These are phyloP conservation scores for Drosophila repleta DNA, from an alignment of 1,140 invertebrate genomes.

Conservation along the genomic window DNA sequence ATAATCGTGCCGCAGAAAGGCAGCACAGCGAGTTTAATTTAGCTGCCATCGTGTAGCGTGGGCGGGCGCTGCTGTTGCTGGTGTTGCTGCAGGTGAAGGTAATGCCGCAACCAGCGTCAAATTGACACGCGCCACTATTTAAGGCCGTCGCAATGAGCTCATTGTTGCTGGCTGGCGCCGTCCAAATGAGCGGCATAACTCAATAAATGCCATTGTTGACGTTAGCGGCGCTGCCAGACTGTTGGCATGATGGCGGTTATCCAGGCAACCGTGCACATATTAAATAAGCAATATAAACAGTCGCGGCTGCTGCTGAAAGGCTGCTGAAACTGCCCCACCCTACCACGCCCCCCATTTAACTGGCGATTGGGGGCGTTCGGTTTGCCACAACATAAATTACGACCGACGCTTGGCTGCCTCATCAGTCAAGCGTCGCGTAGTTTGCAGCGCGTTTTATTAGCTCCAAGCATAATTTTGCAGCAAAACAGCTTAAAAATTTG, in stretches of 20 bases:
- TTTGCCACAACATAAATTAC: constrained; percentile 80
- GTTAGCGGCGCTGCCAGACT: constrained; percentile 3
- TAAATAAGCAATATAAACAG: constrained; percentile 80
- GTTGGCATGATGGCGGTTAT: constrained; percentile 27
- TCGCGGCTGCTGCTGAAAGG: constrained; percentile 42
- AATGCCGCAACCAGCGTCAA: constrained; percentile 60
- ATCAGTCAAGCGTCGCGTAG: constrained; percentile 77
- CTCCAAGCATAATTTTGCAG: constrained; percentile 74
- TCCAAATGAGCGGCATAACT: constrained; percentile 78
- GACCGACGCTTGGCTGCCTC: constrained; percentile 75
- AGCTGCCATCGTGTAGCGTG: neutral
- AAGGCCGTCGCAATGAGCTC: constrained; percentile 66
- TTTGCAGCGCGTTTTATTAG: constrained; percentile 77
- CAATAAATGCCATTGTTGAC: constrained; percentile 74
- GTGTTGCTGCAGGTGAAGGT: constrained; percentile 23
- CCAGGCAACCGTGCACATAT: constrained; percentile 76
- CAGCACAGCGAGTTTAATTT: constrained; percentile 42
- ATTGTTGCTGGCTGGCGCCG: constrained; percentile 67
- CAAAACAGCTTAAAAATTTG: constrained; percentile 77
- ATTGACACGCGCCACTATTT: constrained; percentile 79
- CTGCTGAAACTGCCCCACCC: neutral
- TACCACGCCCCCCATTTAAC: no score
- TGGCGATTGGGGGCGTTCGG: constrained; percentile 15
- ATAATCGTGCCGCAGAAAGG: constrained; percentile 12
- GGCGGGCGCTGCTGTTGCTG: constrained; percentile 2